Evolutionary conservation across 1,140 invertebrate genomes (phyloP).

Genomic region (Lepeophtheirus salmonis): DNA sequence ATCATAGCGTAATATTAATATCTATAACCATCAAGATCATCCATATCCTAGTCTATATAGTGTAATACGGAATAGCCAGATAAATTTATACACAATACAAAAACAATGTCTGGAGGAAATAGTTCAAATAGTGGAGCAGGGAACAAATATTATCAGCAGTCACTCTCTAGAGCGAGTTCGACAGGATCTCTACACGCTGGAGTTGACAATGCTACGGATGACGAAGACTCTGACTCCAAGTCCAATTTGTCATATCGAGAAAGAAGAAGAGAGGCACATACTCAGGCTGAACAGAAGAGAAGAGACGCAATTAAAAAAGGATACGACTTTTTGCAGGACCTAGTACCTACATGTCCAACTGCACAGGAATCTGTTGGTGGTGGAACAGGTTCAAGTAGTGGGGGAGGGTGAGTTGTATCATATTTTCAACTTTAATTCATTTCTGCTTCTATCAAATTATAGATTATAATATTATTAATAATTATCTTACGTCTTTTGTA

Average conservation of each 20-base stretch:
- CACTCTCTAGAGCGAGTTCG: neutral
- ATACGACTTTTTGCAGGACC: conserved; percentile 68
- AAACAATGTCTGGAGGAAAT: no score
- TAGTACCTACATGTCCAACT: conserved; percentile 80
- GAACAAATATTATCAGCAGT: neutral
- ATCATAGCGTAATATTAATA: no score
- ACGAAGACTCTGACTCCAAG: neutral
- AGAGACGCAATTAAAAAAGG: conserved; percentile 91
- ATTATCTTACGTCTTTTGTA: neutral
- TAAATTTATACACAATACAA: no score
- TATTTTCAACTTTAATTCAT: neutral
- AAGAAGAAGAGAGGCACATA: conserved; percentile 76
- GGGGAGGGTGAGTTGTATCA: neutral
- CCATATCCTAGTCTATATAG: no score
- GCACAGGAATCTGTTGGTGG: conserved; percentile 45
- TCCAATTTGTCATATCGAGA: conserved; percentile 74
- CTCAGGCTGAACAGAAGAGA: conserved; percentile 82
- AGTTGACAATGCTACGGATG: neutral
- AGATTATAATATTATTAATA: neutral
- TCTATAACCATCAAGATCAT: no score
- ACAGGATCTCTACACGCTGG: conserved; percentile 5
- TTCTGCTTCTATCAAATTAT: neutral
- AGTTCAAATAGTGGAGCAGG: no score
- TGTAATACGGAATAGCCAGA: no score
- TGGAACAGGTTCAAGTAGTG: neutral